phyloP scores from a whole-genome alignment of 2,888 invertebrate species.

The Protophormia terraenovae region DNA sequence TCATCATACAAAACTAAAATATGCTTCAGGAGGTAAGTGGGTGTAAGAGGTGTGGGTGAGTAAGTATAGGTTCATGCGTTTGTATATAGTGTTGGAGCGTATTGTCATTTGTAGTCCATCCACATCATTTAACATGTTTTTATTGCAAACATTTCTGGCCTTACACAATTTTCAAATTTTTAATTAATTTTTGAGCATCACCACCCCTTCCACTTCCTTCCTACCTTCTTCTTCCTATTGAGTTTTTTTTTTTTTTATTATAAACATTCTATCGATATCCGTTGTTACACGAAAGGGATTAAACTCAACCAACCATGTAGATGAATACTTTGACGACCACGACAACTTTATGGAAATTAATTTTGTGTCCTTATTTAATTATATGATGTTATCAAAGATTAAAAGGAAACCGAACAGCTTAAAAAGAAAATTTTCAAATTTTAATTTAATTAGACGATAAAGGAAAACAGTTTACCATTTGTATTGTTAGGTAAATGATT shows the following conservation, averaged over 20 bases:
- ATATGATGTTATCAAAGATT: neutral
- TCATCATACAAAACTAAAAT: neutral
- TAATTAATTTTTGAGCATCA: slow-evolving; percentile 18
- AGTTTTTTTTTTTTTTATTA: neutral
- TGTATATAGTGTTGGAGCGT: neutral
- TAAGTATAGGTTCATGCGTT: neutral
- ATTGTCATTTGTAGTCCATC: neutral
- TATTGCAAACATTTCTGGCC: neutral
- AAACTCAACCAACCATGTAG: neutral
- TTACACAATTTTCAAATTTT: neutral
- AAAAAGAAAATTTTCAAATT: neutral
- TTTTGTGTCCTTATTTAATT: slow-evolving; percentile 14
- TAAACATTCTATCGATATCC: neutral
- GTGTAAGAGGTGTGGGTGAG: neutral
- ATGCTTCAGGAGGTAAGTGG: neutral
- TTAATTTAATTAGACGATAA: neutral
- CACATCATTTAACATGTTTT: slow-evolving; percentile 3
- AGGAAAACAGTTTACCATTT: neutral
- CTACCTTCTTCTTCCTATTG: neutral
- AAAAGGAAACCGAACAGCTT: neutral
- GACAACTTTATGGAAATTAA: slow-evolving; percentile 28
- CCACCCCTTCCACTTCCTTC: neutral
- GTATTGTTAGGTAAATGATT: neutral
- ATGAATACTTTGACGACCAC: slow-evolving; percentile 1
- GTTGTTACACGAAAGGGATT: neutral